Evolutionary conservation across 2,113 vertebrate genomes (phyloP), one percentile per base, ranked within the genome.

Genomic region (Sisor rabdophorus): DNA sequence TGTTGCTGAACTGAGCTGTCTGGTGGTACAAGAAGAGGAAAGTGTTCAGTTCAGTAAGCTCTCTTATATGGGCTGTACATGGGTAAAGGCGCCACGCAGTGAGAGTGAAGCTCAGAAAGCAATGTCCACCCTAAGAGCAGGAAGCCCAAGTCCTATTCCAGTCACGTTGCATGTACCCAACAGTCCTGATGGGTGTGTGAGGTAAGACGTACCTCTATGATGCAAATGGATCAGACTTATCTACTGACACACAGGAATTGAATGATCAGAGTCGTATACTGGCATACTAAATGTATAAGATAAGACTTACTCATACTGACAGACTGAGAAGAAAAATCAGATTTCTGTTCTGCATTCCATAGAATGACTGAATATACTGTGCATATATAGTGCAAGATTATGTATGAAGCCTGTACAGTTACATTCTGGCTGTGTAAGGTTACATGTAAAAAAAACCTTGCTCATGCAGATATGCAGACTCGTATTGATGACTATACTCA

Each of bases 41-140:
- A 96, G 96, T 0, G 97, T 99, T 36, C 89, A 95, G 85, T 99
- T 99, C 89, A 97, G 96, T 87, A 98, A 99, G 88, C 89, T 99
- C 71, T 93, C 91, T 2, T 99, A 99, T 1, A 89, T 99, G 82
- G 97, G 97, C 15, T 95, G 92, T 82, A 97, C 94, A 11, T 98
- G 94, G 84, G 95, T 99, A 86, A 94, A 93, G 82, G 95, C 95
- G 17, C 97, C 97, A 56, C 94, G 97, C 68, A 98, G 88, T 30
- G 96, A 99, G 81, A 81, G 85, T 0, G 95, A 99, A 84, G 97
- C 97, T 20, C 92, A 94, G 10, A 89, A 79, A 2, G 96, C 96
- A 69, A 99, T 99, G 96, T 89, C 92, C 74, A 93, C 89, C 59
- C 88, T 99, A 88, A 91, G 91, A 74, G 91, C 91, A 20, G 94